Evolutionary conservation across 1,140 invertebrate species (phyloP), one percentile per base, ranked within the genome.

Genomic region (Eurytemora carolleeae): DNA sequence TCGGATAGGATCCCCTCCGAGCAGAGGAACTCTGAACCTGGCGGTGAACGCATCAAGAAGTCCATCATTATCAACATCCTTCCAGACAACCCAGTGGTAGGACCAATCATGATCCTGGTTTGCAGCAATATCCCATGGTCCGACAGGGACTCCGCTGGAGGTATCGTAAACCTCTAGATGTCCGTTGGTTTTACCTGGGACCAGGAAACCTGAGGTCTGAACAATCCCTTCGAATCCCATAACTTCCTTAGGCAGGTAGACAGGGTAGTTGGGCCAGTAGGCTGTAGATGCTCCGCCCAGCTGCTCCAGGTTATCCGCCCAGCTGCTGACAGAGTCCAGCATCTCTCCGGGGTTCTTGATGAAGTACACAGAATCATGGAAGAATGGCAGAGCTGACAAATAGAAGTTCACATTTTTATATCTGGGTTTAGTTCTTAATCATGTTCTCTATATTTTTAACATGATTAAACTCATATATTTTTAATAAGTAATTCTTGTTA

Each of bases 31-130:
- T 12, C 31, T 66, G 67, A 61, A 70, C 66, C 73, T 63, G 26
- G 72, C 72, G 2, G 73, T 72, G 12, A 75, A 64, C 3, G 70
- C 69, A 61, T 75, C 74, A 22, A 71, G 58, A 52, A 70, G 67
- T 0, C 73, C 73, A 63, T 75, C 74, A 3, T 66, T 66, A 60
- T 75, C 71, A 71, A 75, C 74, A 61, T 75, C 74, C 59, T 70
- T 69, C 71, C 73, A 75, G 17, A 68, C 3, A 3, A 72, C 73
- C 3, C 71, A 67, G 63, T 75, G 74, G 61, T 75, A 75, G 26
- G 74, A 73, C 70, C 71, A 75, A 23, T 69, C 65, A 22, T 63
- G 59, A 15, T 55, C 63, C 25, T 69, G 67, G 2, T 62, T 59
- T 12, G 61, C 61, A 3, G 71, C 70, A 21, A 74, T 67, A 59